These are phyloP conservation scores for Bibio marci DNA, from an alignment of 2,888 invertebrate genomes.

Conservation along the genomic window DNA sequence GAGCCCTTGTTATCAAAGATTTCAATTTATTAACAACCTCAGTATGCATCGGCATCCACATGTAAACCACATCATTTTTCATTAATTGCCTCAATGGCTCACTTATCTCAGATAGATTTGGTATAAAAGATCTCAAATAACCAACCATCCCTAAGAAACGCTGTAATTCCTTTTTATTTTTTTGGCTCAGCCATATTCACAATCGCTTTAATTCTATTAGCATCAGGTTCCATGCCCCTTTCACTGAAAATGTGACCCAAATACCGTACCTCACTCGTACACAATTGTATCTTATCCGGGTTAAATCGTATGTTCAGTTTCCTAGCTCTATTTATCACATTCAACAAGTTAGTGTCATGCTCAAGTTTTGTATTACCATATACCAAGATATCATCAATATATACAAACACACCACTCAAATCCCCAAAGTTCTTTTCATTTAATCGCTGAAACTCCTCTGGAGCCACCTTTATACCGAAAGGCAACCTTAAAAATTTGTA, in stretches of 20 bases:
- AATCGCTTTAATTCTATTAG: slow-evolving; percentile 3
- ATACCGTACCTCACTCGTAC: slow-evolving; percentile 6
- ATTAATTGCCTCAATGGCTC: slow-evolving; percentile 8
- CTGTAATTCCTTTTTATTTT: slow-evolving; percentile 5
- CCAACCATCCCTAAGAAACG: slow-evolving; percentile 8
- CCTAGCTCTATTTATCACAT: slow-evolving; percentile 5
- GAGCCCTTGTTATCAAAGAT: slow-evolving; percentile 6
- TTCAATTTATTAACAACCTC: slow-evolving; percentile 8
- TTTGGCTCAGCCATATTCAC: slow-evolving; percentile 1
- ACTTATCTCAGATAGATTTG: slow-evolving; percentile 7
- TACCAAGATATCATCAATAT: slow-evolving; percentile 17
- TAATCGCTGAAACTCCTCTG: slow-evolving; percentile 10
- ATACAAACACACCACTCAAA: slow-evolving; percentile 14
- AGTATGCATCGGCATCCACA: slow-evolving; percentile 8
- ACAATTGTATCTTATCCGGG: slow-evolving; percentile 7
- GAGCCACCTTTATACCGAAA: slow-evolving; percentile 5
- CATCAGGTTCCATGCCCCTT: not conserved
- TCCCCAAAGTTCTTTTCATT: slow-evolving; percentile 11
- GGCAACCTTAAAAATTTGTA: slow-evolving; percentile 6
- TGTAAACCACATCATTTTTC: slow-evolving; percentile 7
- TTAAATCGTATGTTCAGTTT: slow-evolving; percentile 7
- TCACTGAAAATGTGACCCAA: slow-evolving; percentile 7
- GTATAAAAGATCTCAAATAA: slow-evolving; percentile 7
- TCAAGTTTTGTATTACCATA: slow-evolving; percentile 5
- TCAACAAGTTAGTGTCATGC: slow-evolving; percentile 7